Percentiles rank a stretch among this genome's conserved stretches.
phyloP scores from a whole-genome alignment of 2,888 invertebrate genomes.

The Rotaria sp. region DNA sequence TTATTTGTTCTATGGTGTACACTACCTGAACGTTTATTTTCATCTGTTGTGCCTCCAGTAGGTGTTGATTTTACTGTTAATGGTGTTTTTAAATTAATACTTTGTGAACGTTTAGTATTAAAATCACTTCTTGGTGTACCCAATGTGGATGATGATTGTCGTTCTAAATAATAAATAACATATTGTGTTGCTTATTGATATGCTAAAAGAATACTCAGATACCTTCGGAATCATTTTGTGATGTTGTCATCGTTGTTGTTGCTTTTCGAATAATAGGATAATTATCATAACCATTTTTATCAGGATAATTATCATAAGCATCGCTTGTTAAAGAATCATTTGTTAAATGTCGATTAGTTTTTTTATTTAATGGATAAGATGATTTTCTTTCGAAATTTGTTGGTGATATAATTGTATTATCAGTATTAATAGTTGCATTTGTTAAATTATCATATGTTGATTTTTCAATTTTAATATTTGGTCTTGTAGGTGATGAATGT shows the following conservation, averaged over 20 bases:
- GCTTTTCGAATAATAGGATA: constrained; percentile 2
- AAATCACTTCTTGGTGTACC: background rate
- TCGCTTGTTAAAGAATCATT: background rate
- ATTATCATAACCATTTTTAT: constrained; percentile 17
- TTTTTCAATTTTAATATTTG: background rate
- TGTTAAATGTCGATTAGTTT: background rate
- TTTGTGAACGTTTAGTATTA: constrained; percentile 14
- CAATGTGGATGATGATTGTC: background rate
- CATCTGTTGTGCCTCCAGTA: background rate
- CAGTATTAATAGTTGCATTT: background rate
- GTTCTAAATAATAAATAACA: background rate
- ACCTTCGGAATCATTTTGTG: background rate
- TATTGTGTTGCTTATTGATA: too few relatives aligned
- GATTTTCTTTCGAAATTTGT: background rate
- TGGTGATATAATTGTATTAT: background rate
- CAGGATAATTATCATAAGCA: background rate
- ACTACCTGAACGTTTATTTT: background rate
- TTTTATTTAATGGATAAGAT: background rate
- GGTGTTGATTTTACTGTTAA: background rate
- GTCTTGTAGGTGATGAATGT: too few relatives aligned
- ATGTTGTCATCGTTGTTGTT: background rate
- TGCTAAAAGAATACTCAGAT: background rate
- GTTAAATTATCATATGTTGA: background rate
- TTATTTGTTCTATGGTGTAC: background rate
- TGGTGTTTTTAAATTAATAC: background rate